Evolutionary conservation across 2,113 vertebrate species (phyloP).

Genomic region (Spea bombifrons): DNA sequence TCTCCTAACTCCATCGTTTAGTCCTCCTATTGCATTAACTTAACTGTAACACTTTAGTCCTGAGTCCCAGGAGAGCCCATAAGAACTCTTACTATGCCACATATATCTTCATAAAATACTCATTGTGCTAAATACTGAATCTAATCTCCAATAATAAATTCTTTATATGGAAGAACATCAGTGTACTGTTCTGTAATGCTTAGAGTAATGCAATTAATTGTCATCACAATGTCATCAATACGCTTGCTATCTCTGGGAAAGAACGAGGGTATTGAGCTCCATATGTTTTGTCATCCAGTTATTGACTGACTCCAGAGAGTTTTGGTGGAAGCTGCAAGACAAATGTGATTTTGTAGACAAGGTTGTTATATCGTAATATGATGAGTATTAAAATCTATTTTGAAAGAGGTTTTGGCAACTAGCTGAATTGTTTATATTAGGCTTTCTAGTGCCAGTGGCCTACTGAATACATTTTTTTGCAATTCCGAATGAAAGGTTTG

Average conservation of each 20-base stretch:
- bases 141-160: constrained; percentile 1
- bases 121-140: constrained; percentile 12
- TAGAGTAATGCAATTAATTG: constrained; percentile 19
- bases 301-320: constrained; percentile 10
- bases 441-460: too few species aligned
- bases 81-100: neutral
- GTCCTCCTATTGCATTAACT: constrained; percentile 4
- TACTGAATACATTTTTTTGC: too few species aligned
- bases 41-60: neutral
- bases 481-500: too few species aligned
- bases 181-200: constrained; percentile 1
- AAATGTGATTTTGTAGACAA: neutral
- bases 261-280: constrained; percentile 2
- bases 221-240: constrained; percentile 23
- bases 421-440: too few species aligned
- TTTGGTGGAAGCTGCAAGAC: constrained; percentile 6
- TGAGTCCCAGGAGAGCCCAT: neutral
- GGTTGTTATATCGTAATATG: neutral
- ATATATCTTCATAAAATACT: constrained; percentile 20
- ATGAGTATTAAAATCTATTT: too few species aligned
- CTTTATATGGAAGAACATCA: constrained; percentile 9
- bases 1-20: too few species aligned
- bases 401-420: too few species aligned
- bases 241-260: neutral
- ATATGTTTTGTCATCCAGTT: constrained; percentile 6